Base-by-base conservation (phyloP, 2,113 vertebrate species). In the Eretmochelys imbricata region DNA sequence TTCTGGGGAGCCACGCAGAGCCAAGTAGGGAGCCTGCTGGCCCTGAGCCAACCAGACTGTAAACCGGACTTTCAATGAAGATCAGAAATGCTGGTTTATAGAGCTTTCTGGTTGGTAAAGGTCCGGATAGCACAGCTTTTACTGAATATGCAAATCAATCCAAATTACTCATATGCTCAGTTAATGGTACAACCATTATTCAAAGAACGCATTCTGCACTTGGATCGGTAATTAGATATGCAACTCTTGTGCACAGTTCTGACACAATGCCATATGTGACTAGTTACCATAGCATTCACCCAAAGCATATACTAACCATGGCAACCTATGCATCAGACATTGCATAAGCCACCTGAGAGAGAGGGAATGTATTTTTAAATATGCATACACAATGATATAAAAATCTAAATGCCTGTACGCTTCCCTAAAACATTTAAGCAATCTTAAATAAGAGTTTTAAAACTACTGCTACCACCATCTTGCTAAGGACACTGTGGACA, bases 251-350 rank as follows among this genome's bases (percentile, higher is more conserved):
- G 90, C 93, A 95, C 35, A 75, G 91, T 91, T 97, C 93, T 97
- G 91, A 51, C 6, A 93, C 85, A 95, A 97, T 48, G 89, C 96
- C 98, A 96, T 98, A 98, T 98, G 98, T 90, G 94, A 93, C 96
- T 93, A 93, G 96, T 96, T 98, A 95, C 97, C 97, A 98, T 84
- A 98, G 96, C 94, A 93, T 96, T 96, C 86, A 93, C 93, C 95
- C 96, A 96, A 97, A 95, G 94, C 87, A 86, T 87, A 88, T 54
- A 93, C 96, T 97, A 98, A 91, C 98, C 97, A 98, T 98, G 95
- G 98, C 97, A 98, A 98, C 98, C 93, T 51, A 85, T 93, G 95
- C 91, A 97, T 97, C 95, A 93, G 94, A 97, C 90, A 75, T 95
- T 98, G 95, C 95, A 96, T 97, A 95, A 97, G 96, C 92, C 94